These are phyloP conservation scores for Eulimnadia texana DNA, from an alignment of 1,140 invertebrate genomes.

Conservation along the genomic window DNA sequence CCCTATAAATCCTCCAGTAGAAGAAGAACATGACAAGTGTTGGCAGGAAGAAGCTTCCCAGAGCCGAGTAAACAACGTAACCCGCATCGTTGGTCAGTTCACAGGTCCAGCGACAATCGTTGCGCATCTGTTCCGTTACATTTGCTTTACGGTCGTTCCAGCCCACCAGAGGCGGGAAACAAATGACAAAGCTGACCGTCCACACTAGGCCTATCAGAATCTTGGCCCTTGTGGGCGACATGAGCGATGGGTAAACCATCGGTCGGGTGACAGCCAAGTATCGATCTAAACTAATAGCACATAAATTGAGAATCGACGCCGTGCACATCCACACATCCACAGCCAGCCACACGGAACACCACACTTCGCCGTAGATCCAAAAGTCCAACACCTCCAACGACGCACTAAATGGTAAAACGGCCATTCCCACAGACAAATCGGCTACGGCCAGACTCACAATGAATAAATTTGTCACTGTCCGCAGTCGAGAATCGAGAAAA, in stretches of 20 bases:
- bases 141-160: conserved; percentile 56
- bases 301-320: conserved; percentile 84
- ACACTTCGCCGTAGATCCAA: conserved; percentile 82
- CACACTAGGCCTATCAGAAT: conserved; percentile 77
- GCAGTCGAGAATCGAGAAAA: conserved; percentile 66
- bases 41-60: conserved; percentile 91
- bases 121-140: conserved; percentile 15
- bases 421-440: conserved; percentile 76
- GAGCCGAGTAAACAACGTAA: conserved; percentile 67
- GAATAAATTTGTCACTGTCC: conserved; percentile 87
- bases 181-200: conserved; percentile 90
- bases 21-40: conserved; percentile 94
- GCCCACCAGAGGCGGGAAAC: conserved; percentile 87
- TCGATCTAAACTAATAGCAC: conserved; percentile 78
- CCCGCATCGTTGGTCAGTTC: conserved; percentile 78
- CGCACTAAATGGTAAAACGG: conserved; percentile 79
- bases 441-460: conserved; percentile 86
- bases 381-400: conserved; percentile 74
- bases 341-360: conserved; percentile 84
- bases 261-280: conserved; percentile 90
- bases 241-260: conserved; percentile 78
- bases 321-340: conserved; percentile 95
- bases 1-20: conserved; percentile 88
- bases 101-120: conserved; percentile 60
- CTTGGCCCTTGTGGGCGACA: conserved; percentile 76